Evolutionary conservation across 1,140 invertebrate species (phyloP), one percentile per base, ranked within the genome.

Genomic region (Diabrotica virgifera): DNA sequence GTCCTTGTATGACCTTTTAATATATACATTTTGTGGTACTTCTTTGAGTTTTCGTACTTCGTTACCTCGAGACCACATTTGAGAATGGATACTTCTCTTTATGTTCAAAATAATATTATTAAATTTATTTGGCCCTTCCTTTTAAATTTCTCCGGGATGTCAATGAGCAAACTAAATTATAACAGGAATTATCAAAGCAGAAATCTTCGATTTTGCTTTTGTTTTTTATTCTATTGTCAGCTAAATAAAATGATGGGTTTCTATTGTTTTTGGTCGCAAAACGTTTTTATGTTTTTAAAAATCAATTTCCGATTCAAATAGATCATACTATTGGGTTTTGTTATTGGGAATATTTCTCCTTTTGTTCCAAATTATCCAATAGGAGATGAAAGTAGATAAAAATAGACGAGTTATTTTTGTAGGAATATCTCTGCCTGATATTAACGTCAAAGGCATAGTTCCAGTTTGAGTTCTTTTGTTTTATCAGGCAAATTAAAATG

Each of bases 261-360:
- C 40, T n/a, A 46, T 46, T 46, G 40, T 46, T 46, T 46, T n/a
- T 46, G 8, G 8, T 5, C 40, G n/a, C 40, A 46, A 46, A 46
- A 46, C 40, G 40, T 46, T 46, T 46, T 46, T 46, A 46, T 46
- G 40, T 46, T 46, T 46, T 46, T 46, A n/a, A 46, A 46, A 46
- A 46, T 46, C 40, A 46, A 46, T 46, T 46, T 46, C 40, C 40
- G 40, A 10, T 46, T 46, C 40, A 46, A 46, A 46, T 46, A 46
- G 40, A 46, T 46, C 40, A n/a, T 46, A 46, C 40, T n/a, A 46
- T n/a, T 46, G 5, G 40, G 40, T 46, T 46, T 46, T 46, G 40
- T 46, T 46, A 46, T 10, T 46, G 40, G 40, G 40, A 46, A 6
- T 46, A 24, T 24, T 46, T 46, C n/a, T 46, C n/a, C 8, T 46